Percentiles rank a stretch among this genome's conserved stretches.
Conservation (phyloP, 2,113 vertebrate species). For the Ptilonorhynchus violaceus region DNA sequence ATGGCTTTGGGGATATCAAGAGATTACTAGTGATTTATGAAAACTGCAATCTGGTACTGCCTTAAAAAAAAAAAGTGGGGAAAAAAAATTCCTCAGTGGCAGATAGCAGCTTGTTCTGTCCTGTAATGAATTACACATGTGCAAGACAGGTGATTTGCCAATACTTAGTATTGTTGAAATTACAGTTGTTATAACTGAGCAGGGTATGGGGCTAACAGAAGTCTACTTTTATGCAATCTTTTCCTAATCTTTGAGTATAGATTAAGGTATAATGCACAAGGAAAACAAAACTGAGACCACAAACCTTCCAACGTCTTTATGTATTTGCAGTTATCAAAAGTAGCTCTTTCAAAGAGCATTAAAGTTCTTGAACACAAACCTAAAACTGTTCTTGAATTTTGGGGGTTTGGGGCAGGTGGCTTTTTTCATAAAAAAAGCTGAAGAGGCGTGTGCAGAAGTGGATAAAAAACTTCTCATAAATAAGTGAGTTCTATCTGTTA, state of each 20-base stretch:
- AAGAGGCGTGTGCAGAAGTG: not conserved
- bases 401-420: not conserved
- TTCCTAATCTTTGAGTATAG: not conserved
- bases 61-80: not conserved
- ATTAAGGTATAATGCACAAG: not conserved
- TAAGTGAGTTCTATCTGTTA: not conserved
- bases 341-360: not conserved
- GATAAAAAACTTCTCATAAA: conserved; percentile 19
- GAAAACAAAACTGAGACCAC: not conserved
- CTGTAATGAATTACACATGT: not conserved
- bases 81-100: not conserved
- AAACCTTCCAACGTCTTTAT: not conserved
- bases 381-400: not conserved
- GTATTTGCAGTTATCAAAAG: not conserved
- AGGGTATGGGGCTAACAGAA: not conserved
- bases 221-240: not conserved
- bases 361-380: not conserved
- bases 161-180: not conserved
- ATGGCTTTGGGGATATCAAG: not conserved
- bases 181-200: not conserved
- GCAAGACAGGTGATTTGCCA: not conserved
- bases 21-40: not conserved
- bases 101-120: not conserved
- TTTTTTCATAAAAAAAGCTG: not conserved
- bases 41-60: not conserved